Evolutionary conservation across 2,113 vertebrate species (phyloP).

Genomic region (Dipodomys spectabilis): DNA sequence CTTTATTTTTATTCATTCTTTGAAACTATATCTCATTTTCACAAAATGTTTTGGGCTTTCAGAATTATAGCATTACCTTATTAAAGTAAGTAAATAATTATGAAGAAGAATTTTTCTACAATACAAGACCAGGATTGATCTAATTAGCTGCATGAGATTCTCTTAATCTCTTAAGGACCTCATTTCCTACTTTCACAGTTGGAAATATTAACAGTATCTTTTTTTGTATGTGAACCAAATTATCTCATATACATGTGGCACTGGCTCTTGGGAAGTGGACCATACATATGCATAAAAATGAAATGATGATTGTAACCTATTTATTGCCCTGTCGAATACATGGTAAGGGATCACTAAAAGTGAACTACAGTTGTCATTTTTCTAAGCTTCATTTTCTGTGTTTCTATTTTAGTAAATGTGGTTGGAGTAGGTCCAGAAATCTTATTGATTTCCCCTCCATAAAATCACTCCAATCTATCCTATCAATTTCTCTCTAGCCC

Average conservation of each 20-base stretch:
- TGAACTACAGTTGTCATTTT: neutral
- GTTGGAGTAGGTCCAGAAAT: neutral
- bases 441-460: neutral
- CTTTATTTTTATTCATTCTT: neutral
- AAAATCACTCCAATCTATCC: neutral
- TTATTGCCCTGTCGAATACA: neutral
- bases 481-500: neutral
- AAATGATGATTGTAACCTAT: neutral
- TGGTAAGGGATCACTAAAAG: conserved; percentile 3
- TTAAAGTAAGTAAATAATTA: conserved; percentile 41
- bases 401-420: conserved; percentile 48
- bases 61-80: neutral
- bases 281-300: conserved; percentile 20
- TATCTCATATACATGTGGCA: neutral
- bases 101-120: conserved; percentile 13
- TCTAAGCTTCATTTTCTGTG: conserved; percentile 3
- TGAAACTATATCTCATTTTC: conserved; percentile 36
- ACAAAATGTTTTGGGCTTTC: conserved; percentile 33
- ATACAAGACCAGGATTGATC: neutral
- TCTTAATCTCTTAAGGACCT: neutral
- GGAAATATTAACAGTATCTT: neutral
- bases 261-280: neutral
- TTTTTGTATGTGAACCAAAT: neutral
- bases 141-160: conserved; percentile 12
- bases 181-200: neutral